Percentiles rank a stretch among this genome's conserved stretches.
Conservation (phyloP, 2,888 invertebrate genomes). For the Eupsilia transversa region DNA sequence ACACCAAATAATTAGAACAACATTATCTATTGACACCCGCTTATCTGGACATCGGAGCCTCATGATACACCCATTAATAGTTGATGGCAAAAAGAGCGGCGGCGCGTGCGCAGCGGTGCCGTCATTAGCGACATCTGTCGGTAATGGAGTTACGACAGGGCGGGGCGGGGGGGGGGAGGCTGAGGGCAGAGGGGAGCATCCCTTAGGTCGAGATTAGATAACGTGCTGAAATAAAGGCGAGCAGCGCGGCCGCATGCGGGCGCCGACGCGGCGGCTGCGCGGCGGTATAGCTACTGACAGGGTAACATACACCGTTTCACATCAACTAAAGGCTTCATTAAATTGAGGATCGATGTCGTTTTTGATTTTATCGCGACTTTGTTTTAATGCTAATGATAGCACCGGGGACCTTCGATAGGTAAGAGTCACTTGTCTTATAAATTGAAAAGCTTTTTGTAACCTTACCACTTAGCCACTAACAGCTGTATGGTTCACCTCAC, state of each 20-base stretch:
- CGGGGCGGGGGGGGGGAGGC: background rate
- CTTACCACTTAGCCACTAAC: background rate
- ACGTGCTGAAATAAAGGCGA: constrained; percentile 62
- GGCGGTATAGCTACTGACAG: background rate
- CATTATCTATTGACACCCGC: constrained; percentile 60
- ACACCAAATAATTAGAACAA: constrained; percentile 61
- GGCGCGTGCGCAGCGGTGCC: constrained; percentile 68
- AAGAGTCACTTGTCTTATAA: background rate
- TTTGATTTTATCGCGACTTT: constrained; percentile 41
- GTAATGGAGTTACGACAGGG: constrained; percentile 21
- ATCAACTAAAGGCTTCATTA: constrained; percentile 37
- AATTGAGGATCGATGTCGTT: constrained; percentile 30
- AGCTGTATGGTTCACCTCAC: constrained; percentile 5
- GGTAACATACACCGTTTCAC: constrained; percentile 10
- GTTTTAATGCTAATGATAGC: constrained; percentile 15
- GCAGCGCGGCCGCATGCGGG: constrained; percentile 37
- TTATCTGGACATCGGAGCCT: constrained; percentile 65
- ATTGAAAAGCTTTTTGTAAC: constrained; percentile 5
- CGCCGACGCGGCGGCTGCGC: background rate
- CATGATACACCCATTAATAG: constrained; percentile 68
- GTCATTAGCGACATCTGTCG: constrained; percentile 66
- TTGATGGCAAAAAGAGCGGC: constrained; percentile 67
- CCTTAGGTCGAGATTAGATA: constrained; percentile 60
- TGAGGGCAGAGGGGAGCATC: constrained; percentile 22
- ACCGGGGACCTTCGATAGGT: too few relatives aligned